phyloP scores from a whole-genome alignment of 1,140 invertebrate genomes.

The Zophobas morio region DNA sequence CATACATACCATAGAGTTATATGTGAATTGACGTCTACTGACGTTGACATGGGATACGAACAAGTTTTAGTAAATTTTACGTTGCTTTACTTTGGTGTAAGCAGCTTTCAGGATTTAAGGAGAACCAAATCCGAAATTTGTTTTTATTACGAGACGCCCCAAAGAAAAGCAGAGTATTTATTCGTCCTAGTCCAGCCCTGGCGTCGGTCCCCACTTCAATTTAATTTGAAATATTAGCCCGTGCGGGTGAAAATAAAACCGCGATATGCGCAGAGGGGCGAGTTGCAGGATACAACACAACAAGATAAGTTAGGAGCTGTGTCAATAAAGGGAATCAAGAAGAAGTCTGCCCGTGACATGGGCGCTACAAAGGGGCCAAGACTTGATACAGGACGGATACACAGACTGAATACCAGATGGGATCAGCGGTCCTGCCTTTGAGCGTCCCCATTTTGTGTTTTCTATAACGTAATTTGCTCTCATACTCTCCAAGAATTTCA shows the following conservation, averaged over 20 bases:
- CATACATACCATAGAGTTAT: too few relatives aligned
- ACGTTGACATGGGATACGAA: too few relatives aligned
- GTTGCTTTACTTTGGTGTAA: too few relatives aligned
- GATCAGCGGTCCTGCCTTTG: slow-evolving; percentile 49
- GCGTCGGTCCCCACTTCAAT: too few relatives aligned
- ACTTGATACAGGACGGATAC: slow-evolving; percentile 51
- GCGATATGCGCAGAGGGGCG: neutral
- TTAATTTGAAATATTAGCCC: too few relatives aligned
- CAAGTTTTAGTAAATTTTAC: too few relatives aligned
- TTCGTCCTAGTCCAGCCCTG: too few relatives aligned
- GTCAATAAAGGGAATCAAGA: slow-evolving; percentile 49
- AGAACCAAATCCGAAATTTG: too few relatives aligned
- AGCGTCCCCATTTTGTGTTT: slow-evolving; percentile 48
- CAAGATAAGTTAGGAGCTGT: slow-evolving; percentile 48
- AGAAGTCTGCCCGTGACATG: slow-evolving; percentile 48
- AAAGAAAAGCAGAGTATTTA: too few relatives aligned
- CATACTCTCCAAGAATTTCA: slow-evolving; percentile 45
- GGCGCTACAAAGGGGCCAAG: slow-evolving; percentile 45
- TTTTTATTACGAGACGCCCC: too few relatives aligned
- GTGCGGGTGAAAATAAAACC: neutral
- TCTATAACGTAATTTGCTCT: slow-evolving; percentile 51
- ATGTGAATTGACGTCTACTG: too few relatives aligned
- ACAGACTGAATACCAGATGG: slow-evolving; percentile 50
- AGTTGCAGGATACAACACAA: slow-evolving; percentile 46
- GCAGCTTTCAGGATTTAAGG: too few relatives aligned